Evolutionary conservation across 2,797 vertebrate genomes (phyloP).

Genomic region (Microchirus variegatus): DNA sequence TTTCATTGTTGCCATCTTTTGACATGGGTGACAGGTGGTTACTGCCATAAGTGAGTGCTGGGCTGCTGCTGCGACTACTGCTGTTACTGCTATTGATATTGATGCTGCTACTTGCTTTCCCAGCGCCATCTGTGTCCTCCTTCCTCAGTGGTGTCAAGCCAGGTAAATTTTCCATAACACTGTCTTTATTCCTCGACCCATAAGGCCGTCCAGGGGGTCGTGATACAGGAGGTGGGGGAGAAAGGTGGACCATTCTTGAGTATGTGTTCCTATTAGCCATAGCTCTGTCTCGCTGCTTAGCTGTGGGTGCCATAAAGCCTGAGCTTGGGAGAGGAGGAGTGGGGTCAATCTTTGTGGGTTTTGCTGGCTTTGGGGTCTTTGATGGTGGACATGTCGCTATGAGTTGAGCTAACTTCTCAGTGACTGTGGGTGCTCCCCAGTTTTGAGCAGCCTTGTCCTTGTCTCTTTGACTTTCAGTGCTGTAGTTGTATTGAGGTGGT

Average conservation of each 20-base stretch:
- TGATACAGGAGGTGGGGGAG: slow-evolving; percentile 81
- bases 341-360: slow-evolving; percentile 78
- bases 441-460: slow-evolving; percentile 87
- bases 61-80: slow-evolving; percentile 75
- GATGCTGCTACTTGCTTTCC: slow-evolving; percentile 66
- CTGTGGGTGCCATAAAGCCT: slow-evolving; percentile 82
- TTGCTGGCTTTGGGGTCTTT: slow-evolving; percentile 91
- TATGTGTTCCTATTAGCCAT: slow-evolving; percentile 84
- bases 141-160: slow-evolving; percentile 62
- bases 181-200: slow-evolving; percentile 83
- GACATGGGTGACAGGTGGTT: slow-evolving; percentile 63
- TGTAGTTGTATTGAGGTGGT: slow-evolving; percentile 73
- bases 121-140: slow-evolving; percentile 74
- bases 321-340: slow-evolving; percentile 72
- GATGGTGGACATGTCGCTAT: slow-evolving; percentile 95
- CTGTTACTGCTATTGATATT: slow-evolving; percentile 62
- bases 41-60: slow-evolving; percentile 70
- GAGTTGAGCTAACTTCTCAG: slow-evolving; percentile 95
- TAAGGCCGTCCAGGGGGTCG: slow-evolving; percentile 84
- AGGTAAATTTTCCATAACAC: slow-evolving; percentile 68
- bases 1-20: slow-evolving; percentile 70
- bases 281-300: slow-evolving; percentile 82
- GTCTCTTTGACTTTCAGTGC: slow-evolving; percentile 76
- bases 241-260: slow-evolving; percentile 80
- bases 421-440: slow-evolving; percentile 91